Evolutionary conservation across 2,888 invertebrate species (phyloP).

Genomic region (Leucozona laternaria): DNA sequence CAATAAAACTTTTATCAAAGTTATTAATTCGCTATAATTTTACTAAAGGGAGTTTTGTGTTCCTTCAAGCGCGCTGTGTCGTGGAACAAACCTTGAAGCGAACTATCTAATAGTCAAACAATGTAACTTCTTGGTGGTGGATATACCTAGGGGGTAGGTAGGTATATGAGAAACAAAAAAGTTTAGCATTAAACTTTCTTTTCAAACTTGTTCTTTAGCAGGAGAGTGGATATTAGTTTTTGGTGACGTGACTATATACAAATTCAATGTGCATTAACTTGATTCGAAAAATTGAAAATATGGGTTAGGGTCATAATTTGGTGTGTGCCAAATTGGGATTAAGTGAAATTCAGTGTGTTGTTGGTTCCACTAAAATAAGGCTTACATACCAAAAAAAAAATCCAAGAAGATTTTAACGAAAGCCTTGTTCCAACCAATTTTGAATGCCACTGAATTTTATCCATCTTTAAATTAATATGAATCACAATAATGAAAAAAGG

Average conservation of each 20-base stretch:
- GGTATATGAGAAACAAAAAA: neutral
- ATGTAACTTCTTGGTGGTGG: too few species aligned
- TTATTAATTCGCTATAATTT: constrained; percentile 30
- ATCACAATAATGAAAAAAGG: too few species aligned
- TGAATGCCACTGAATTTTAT: too few species aligned
- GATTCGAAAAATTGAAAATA: neutral
- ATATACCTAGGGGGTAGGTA: neutral
- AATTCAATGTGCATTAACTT: neutral
- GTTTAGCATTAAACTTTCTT: neutral
- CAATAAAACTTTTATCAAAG: constrained; percentile 21
- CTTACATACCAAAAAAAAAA: too few species aligned
- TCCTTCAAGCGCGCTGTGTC: neutral
- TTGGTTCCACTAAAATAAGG: too few species aligned
- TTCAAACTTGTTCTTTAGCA: neutral
- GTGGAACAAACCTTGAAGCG: neutral
- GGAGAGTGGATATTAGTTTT: neutral
- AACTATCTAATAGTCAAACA: neutral
- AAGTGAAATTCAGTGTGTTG: too few species aligned
- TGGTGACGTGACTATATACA: neutral
- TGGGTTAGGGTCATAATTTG: neutral
- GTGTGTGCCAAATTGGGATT: too few species aligned
- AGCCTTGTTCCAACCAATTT: too few species aligned
- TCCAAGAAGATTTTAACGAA: too few species aligned
- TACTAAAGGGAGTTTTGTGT: neutral
- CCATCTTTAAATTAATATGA: too few species aligned